phyloP scores from a whole-genome alignment of 1,140 invertebrate genomes.

The Cheumatopsyche charites region DNA sequence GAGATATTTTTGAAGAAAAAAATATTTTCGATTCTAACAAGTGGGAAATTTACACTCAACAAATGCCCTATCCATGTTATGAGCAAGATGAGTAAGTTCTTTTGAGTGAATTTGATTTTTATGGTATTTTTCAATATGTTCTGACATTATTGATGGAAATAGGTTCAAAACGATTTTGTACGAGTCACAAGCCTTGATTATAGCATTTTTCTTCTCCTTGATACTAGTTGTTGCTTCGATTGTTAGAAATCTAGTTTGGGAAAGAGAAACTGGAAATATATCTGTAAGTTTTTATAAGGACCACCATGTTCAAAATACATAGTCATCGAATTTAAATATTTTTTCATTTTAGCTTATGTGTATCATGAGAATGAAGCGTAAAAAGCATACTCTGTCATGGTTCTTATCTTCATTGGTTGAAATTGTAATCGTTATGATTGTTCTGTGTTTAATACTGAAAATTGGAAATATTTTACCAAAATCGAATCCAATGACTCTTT shows the following conservation, averaged over 20 bases:
- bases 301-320: neutral
- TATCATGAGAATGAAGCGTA: slow-evolving; percentile 69
- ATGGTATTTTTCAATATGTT: slow-evolving; percentile 20
- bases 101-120: too few species aligned
- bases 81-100: slow-evolving; percentile 66
- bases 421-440: slow-evolving; percentile 59
- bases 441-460: slow-evolving; percentile 61
- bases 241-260: slow-evolving; percentile 68
- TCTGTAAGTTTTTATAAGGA: slow-evolving; percentile 60
- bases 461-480: slow-evolving; percentile 63
- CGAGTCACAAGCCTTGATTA: slow-evolving; percentile 67
- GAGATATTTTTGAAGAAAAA: slow-evolving; percentile 40
- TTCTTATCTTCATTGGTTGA: slow-evolving; percentile 64
- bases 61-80: slow-evolving; percentile 72
- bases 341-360: slow-evolving; percentile 64
- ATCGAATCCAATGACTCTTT: slow-evolving; percentile 62
- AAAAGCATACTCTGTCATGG: slow-evolving; percentile 68
- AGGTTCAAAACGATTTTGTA: slow-evolving; percentile 70
- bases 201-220: slow-evolving; percentile 68
- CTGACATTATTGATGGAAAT: neutral
- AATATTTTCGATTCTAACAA: slow-evolving; percentile 48
- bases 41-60: slow-evolving; percentile 67
- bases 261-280: slow-evolving; percentile 69
- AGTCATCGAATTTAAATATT: neutral
- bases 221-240: slow-evolving; percentile 67